Percentiles rank a stretch among this genome's conserved stretches.
Conservation (phyloP, 2,888 invertebrate species). For the Drosophila sordidula region DNA sequence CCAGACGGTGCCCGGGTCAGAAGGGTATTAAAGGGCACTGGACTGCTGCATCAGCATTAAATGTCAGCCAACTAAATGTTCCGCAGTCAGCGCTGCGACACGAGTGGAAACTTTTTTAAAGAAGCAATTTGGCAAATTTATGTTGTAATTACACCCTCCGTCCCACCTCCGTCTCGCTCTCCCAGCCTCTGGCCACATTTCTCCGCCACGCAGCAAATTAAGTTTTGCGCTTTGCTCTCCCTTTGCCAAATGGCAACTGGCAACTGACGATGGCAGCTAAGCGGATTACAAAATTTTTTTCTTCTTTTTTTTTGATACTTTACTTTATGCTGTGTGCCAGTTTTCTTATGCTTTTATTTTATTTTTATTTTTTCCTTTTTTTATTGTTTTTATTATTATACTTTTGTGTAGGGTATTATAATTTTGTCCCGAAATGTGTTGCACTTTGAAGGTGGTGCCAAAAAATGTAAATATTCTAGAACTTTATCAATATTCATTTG, state of each 20-base stretch:
- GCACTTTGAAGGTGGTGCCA: not conserved
- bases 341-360: conserved; percentile 19
- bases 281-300: conserved; percentile 69
- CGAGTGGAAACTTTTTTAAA: conserved; percentile 60
- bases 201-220: conserved; percentile 63
- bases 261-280: conserved; percentile 67
- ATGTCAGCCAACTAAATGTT: conserved; percentile 39
- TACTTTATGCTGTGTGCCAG: conserved; percentile 22
- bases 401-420: not conserved
- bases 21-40: no score
- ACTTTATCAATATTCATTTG: no score
- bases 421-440: not conserved
- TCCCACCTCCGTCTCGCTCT: not conserved
- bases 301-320: conserved; percentile 28
- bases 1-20: no score
- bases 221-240: conserved; percentile 67
- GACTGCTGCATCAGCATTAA: conserved; percentile 43
- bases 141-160: conserved; percentile 62
- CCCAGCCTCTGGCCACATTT: not conserved
- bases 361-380: conserved; percentile 21
- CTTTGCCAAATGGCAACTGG: conserved; percentile 59
- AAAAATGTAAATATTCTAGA: not conserved
- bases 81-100: conserved; percentile 16
- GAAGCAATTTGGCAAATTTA: conserved; percentile 77
- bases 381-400: conserved; percentile 20